phyloP scores from a whole-genome alignment of 1,140 invertebrate species.

The Lepidotrigona ventralis region DNA sequence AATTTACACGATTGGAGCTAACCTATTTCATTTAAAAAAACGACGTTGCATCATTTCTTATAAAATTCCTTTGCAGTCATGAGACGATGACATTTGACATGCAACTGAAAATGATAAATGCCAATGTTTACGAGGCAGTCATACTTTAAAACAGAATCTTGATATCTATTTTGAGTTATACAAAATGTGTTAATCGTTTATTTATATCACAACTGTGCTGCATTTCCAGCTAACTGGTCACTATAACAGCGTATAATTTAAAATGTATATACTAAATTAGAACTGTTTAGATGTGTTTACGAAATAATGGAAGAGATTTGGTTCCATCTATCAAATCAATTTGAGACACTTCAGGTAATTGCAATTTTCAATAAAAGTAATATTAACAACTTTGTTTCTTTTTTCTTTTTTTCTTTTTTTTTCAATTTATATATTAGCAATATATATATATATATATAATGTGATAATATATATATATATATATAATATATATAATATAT shows the following conservation, averaged over 20 bases:
- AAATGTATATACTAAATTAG: slow-evolving; percentile 36
- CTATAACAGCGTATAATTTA: slow-evolving; percentile 14
- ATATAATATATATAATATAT: too few relatives aligned
- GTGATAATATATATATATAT: too few relatives aligned
- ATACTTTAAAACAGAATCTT: slow-evolving; percentile 49
- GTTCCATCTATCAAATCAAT: slow-evolving; percentile 73
- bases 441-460: not conserved
- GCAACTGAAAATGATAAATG: not conserved
- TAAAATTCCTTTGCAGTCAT: not conserved
- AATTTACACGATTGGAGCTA: slow-evolving; percentile 27
- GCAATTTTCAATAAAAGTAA: slow-evolving; percentile 1
- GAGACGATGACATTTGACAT: not conserved
- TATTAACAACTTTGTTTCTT: not conserved
- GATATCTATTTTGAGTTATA: slow-evolving; percentile 73
- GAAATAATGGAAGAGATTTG: slow-evolving; percentile 77
- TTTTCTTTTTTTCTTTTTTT: too few relatives aligned
- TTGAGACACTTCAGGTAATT: slow-evolving; percentile 76
- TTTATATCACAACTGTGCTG: slow-evolving; percentile 74
- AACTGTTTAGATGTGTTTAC: not conserved
- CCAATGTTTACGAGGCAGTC: slow-evolving; percentile 7
- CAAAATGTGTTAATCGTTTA: slow-evolving; percentile 76
- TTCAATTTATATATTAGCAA: too few relatives aligned
- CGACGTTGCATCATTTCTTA: not conserved
- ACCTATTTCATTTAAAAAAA: slow-evolving; percentile 32
- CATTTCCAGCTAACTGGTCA: slow-evolving; percentile 59